phyloP scores from a whole-genome alignment of 2,888 invertebrate genomes.

The Stramonita haemastoma region DNA sequence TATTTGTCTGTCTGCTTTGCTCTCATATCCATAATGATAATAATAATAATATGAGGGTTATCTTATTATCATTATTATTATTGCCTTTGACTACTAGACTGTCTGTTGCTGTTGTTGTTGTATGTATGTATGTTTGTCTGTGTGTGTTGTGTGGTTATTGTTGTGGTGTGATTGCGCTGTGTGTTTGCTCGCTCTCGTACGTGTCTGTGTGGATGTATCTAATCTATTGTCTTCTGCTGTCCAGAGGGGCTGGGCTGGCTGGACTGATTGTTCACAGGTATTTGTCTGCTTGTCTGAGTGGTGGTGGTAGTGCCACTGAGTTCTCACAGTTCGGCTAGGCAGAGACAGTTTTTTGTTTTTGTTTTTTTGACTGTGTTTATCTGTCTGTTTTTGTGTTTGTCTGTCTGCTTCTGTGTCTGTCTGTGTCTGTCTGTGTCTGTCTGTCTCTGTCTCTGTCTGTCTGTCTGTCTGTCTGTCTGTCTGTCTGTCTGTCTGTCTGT shows the following conservation, averaged over 20 bases:
- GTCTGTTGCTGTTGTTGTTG: no score
- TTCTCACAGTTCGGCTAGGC: neutral
- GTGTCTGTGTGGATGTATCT: neutral
- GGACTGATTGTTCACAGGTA: neutral
- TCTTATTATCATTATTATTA: no score
- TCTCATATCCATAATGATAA: no score
- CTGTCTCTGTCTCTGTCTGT: no score
- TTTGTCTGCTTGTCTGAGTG: neutral
- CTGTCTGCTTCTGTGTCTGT: neutral
- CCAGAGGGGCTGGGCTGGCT: neutral
- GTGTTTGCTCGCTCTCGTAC: neutral
- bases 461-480: neutral
- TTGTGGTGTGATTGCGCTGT: neutral
- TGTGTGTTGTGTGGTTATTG: no score
- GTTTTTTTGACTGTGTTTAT: neutral
- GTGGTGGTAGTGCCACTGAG: neutral
- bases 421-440: neutral
- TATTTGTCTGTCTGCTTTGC: no score
- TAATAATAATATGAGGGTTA: no score
- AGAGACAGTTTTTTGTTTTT: no score
- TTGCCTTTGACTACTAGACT: no score
- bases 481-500: neutral
- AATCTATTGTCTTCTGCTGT: neutral
- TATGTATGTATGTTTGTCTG: no score
- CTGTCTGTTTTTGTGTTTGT: neutral